These are phyloP conservation scores for Drepanosiphum platanoidis DNA, from an alignment of 2,888 invertebrate species.

Conservation along the genomic window DNA sequence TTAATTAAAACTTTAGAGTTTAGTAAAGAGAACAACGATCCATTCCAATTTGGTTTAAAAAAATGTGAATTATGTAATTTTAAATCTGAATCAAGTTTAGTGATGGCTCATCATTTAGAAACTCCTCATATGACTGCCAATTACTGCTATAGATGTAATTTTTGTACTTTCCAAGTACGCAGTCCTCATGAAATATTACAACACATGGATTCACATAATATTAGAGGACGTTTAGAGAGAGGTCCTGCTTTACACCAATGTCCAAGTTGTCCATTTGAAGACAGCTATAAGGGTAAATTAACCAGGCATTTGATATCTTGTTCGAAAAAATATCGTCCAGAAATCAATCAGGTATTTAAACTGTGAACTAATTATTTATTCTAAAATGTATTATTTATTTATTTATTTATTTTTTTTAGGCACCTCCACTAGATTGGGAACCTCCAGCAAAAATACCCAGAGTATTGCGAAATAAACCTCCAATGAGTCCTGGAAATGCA, in stretches of 20 bases:
- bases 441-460: constrained; percentile 93
- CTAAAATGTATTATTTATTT: background rate
- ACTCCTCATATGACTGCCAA: constrained; percentile 88
- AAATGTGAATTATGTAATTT: constrained; percentile 91
- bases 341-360: constrained; percentile 74
- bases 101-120: constrained; percentile 87
- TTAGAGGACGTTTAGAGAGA: constrained; percentile 83
- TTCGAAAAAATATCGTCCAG: constrained; percentile 88
- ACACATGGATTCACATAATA: constrained; percentile 92
- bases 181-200: constrained; percentile 88
- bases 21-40: constrained; percentile 86
- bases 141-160: constrained; percentile 85
- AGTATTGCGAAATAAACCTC: constrained; percentile 69
- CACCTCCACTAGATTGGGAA: constrained; percentile 90
- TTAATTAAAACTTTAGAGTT: constrained; percentile 85
- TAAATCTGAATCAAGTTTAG: constrained; percentile 85
- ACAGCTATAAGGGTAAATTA: constrained; percentile 90
- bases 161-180: constrained; percentile 82
- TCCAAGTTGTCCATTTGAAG: constrained; percentile 92
- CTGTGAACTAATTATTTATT: background rate
- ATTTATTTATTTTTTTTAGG: constrained; percentile 66
- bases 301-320: constrained; percentile 89
- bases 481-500: constrained; percentile 64
- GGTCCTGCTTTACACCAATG: constrained; percentile 91
- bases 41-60: constrained; percentile 78